phyloP scores from a whole-genome alignment of 2,888 invertebrate species.

The Drosophila maculinotata region DNA sequence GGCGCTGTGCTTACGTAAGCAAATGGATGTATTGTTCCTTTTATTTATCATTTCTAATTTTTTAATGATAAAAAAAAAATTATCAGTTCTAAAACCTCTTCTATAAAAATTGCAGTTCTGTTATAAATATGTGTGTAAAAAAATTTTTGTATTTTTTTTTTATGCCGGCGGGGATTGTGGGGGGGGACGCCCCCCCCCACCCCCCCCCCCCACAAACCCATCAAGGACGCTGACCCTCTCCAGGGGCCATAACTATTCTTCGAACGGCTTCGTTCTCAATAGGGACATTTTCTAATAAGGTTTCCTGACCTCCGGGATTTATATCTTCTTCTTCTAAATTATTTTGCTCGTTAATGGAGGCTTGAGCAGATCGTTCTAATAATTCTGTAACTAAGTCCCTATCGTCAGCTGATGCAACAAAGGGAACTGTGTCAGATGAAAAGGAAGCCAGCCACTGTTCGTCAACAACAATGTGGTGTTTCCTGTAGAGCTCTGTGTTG shows the following conservation, averaged over 20 bases:
- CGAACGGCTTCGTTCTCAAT: background rate
- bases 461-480: background rate
- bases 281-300: background rate
- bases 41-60: slow-evolving; percentile 6
- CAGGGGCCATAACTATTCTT: slow-evolving; percentile 2
- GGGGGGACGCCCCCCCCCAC: background rate
- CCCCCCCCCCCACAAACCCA: background rate
- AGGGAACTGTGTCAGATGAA: background rate
- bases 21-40: slow-evolving; percentile 2
- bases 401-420: background rate
- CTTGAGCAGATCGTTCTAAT: slow-evolving; percentile 4
- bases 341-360: slow-evolving; percentile 1
- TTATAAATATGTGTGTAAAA: slow-evolving; percentile 9
- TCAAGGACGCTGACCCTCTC: slow-evolving; percentile 3
- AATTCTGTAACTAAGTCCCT: background rate
- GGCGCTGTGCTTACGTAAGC: slow-evolving; percentile 3
- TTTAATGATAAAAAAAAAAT: slow-evolving; percentile 2
- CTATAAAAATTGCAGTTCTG: slow-evolving; percentile 13
- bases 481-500: slow-evolving; percentile 8
- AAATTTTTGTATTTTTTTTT: no score
- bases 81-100: slow-evolving; percentile 10
- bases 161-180: background rate
- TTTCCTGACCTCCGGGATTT: background rate
- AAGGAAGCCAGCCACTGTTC: no score
- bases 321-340: background rate